Evolutionary conservation across 2,888 invertebrate genomes (phyloP).

Genomic region (Megalurothrips usitatus): DNA sequence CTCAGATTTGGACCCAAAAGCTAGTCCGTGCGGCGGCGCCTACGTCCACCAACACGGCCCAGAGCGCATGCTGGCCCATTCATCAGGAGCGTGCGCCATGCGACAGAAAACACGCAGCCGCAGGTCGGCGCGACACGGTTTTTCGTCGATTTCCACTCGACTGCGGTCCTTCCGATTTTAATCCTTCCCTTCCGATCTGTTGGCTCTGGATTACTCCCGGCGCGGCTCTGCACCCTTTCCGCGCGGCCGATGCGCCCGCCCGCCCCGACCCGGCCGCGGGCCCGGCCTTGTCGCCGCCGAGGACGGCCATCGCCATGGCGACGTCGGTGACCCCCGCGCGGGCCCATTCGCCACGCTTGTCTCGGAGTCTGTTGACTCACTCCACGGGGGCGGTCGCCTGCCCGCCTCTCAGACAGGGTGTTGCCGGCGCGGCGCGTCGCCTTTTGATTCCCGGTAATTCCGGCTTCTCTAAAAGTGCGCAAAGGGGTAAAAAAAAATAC

Average conservation of each 20-base stretch:
- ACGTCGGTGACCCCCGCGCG: neutral
- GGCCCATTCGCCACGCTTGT: neutral
- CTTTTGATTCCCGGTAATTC: too few relatives aligned
- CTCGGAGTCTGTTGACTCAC: conserved; percentile 12
- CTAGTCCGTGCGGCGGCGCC: too few relatives aligned
- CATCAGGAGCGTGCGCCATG: neutral
- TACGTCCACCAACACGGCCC: too few relatives aligned
- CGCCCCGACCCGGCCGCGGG: neutral
- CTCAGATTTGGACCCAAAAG: too few relatives aligned
- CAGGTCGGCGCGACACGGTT: neutral
- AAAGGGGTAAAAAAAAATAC: too few relatives aligned
- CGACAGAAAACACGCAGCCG: neutral
- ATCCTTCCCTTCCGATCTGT: conserved; percentile 6
- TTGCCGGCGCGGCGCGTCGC: too few relatives aligned
- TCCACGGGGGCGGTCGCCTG: neutral
- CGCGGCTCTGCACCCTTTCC: neutral
- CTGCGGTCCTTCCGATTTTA: neutral
- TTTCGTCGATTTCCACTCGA: conserved; percentile 1
- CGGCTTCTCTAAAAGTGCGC: too few relatives aligned
- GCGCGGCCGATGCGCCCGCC: conserved; percentile 6
- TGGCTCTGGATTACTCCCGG: neutral
- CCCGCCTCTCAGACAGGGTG: neutral
- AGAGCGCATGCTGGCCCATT: too few relatives aligned
- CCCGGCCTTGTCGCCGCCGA: neutral
- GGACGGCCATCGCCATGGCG: neutral